phyloP scores from a whole-genome alignment of 2,888 invertebrate genomes.

The Lobophora halterata region DNA sequence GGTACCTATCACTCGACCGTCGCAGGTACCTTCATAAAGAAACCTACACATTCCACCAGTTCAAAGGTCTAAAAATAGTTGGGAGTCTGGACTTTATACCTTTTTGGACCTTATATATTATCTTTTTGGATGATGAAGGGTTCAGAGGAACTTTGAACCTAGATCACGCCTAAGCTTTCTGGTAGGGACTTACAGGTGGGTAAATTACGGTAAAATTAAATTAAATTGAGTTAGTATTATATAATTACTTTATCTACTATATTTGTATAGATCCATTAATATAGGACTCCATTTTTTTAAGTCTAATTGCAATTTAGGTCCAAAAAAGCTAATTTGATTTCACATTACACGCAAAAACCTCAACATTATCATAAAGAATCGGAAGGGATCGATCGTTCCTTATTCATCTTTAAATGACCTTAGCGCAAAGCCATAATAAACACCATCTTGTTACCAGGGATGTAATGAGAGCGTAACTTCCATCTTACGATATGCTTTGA shows the following conservation, averaged over 20 bases:
- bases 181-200: too few species aligned
- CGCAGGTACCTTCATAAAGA: constrained; percentile 2
- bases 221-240: too few species aligned
- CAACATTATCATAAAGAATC: constrained; percentile 13
- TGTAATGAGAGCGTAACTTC: neutral
- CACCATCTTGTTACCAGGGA: constrained; percentile 13
- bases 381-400: constrained; percentile 14
- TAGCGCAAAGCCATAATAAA: constrained; percentile 13
- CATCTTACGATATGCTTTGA: too few species aligned
- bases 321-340: constrained; percentile 11
- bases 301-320: neutral
- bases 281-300: too few species aligned
- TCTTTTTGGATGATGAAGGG: neutral
- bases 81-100: too few species aligned
- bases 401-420: constrained; percentile 21
- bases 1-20: neutral
- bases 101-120: too few species aligned
- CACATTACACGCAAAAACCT: constrained; percentile 10
- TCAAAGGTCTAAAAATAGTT: constrained; percentile 1
- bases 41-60: constrained; percentile 9
- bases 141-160: neutral
- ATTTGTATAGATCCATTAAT: too few species aligned
- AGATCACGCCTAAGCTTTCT: too few species aligned
- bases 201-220: too few species aligned
- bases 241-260: too few species aligned